Evolutionary conservation across 2,797 vertebrate species (phyloP).

Genomic region (Danionella dracula): DNA sequence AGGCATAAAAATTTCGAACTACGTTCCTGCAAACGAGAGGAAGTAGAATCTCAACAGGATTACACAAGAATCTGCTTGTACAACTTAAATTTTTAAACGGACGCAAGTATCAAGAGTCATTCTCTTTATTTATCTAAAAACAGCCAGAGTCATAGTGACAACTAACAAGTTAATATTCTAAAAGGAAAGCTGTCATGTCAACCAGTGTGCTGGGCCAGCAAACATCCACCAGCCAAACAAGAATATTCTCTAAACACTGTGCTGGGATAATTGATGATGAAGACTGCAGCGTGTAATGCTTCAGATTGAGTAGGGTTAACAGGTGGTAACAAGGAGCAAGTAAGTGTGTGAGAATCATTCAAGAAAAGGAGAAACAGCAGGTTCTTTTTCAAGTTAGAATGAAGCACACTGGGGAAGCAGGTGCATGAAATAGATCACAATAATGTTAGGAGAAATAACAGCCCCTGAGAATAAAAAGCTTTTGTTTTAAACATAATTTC

Average conservation of each 20-base stretch:
- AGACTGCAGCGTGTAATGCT: constrained; percentile 1
- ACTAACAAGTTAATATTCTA: background rate
- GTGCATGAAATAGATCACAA: constrained; percentile 22
- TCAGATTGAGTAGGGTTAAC: constrained; percentile 19
- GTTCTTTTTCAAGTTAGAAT: constrained; percentile 7
- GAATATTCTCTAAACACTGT: background rate
- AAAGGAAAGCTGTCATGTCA: background rate
- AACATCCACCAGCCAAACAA: background rate
- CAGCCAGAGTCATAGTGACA: background rate
- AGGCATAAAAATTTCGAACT: too few species aligned
- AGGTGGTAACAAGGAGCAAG: background rate
- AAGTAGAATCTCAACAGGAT: background rate
- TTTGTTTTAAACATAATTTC: too few species aligned
- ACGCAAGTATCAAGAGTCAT: background rate
- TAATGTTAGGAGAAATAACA: background rate
- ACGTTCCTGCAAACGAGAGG: too few species aligned
- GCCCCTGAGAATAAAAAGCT: background rate
- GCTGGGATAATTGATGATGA: background rate
- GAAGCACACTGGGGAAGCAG: constrained; percentile 20
- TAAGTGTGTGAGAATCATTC: constrained; percentile 4
- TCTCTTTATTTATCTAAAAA: background rate
- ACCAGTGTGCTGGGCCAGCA: background rate
- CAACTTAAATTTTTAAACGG: background rate
- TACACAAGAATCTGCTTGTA: background rate
- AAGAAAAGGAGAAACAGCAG: constrained; percentile 9